Evolutionary conservation across 2,888 invertebrate species (phyloP), one percentile per base, ranked within the genome.

Genomic region (Drosophila neotestacea): DNA sequence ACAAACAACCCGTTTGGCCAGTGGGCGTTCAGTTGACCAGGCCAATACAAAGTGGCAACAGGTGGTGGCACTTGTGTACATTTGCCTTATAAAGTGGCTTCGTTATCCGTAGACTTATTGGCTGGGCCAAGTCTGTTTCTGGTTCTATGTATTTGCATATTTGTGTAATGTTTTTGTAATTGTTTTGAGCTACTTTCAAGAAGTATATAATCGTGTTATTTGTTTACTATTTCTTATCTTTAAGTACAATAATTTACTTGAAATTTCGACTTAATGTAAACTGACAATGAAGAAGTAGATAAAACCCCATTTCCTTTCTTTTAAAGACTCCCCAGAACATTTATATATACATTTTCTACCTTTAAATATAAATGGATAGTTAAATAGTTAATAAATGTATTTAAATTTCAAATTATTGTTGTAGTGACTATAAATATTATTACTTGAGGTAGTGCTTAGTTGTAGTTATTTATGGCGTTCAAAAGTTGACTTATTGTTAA

Each of bases 21-120:
- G 83, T 83, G 73, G 83, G 83, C 83, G 83, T 79, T 71, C 54
- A 59, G 79, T 78, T 63, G 63, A 70, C 50, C 74, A 73, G 63
- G 74, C 50, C 74, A 73, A 72, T 73, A 70, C 47, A 32, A 41
- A 63, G 56, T 76, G 70, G 60, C 73, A 83, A 81, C 80, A 77
- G 87, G 68, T 84, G 79, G 77, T 66, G 51, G 59, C 76, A 78
- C 75, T 69, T 59, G 77, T 46, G 54, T 22, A 22, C 44, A 47
- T 79, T 70, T 38, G 60, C 74, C 77, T 61, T 74, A 70, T 74
- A 64, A 41, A 73, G 60, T 58, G 39, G 36, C 48, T 47, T 65
- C 47, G 59, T 39, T 61, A 64, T 48, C 63, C 75, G 65, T 44
- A 71, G 79, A 79, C 75, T 72, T 60, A 58, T 69, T 79, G 83